These are phyloP conservation scores for Typhlomys cinereus DNA, from an alignment of 2,113 vertebrate species.

Conservation along the genomic window DNA sequence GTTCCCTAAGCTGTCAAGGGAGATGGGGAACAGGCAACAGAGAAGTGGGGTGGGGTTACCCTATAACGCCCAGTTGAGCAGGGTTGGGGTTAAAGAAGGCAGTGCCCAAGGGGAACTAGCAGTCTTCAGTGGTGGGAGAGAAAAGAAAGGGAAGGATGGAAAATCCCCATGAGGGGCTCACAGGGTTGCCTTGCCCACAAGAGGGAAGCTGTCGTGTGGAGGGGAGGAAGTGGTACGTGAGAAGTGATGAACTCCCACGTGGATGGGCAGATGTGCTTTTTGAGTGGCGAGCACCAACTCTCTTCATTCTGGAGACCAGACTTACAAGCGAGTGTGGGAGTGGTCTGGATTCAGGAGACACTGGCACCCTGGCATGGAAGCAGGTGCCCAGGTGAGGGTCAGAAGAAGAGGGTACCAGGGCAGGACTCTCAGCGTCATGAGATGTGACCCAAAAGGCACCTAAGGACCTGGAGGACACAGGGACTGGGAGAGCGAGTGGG, in stretches of 20 bases:
- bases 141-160: not conserved
- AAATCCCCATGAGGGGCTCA: not conserved
- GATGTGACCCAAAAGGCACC: not conserved
- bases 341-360: not conserved
- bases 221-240: not conserved
- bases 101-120: not conserved
- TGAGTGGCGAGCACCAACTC: not conserved
- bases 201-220: not conserved
- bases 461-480: accelerated
- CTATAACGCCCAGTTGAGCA: not conserved
- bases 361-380: not conserved
- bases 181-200: not conserved
- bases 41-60: not conserved
- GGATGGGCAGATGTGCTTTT: not conserved
- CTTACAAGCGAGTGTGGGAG: not conserved
- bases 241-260: not conserved
- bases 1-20: no score
- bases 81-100: not conserved
- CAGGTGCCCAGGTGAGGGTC: not conserved
- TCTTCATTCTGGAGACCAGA: not conserved
- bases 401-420: not conserved
- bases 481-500: not conserved
- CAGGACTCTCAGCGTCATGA: not conserved
- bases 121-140: not conserved
- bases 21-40: not conserved